phyloP scores from a whole-genome alignment of 2,797 vertebrate species.

The Psittacula echo region DNA sequence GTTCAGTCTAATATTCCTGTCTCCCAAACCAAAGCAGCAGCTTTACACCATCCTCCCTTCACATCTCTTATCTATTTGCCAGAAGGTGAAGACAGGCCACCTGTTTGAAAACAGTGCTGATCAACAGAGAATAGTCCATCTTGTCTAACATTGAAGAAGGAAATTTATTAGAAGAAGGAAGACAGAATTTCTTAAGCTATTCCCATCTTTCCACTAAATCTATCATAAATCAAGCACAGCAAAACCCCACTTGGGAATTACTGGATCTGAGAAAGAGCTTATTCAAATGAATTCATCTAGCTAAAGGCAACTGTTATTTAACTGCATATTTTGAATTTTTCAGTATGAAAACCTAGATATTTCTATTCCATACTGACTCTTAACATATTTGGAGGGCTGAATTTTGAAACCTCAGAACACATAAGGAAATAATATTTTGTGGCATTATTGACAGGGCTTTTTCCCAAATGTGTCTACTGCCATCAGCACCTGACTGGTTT shows the following conservation, averaged over 20 bases:
- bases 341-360: constrained; percentile 53
- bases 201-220: constrained; percentile 1
- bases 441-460: neutral
- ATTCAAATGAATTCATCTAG: constrained; percentile 65
- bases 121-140: neutral
- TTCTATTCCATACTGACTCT: constrained; percentile 58
- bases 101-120: neutral
- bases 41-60: neutral
- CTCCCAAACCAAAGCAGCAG: neutral
- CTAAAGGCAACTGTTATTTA: constrained; percentile 64
- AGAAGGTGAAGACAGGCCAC: neutral
- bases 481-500: neutral
- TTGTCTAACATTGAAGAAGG: neutral
- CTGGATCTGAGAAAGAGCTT: constrained; percentile 46
- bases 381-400: constrained; percentile 33
- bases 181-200: constrained; percentile 6
- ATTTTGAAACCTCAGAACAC: constrained; percentile 39
- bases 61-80: neutral
- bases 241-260: neutral
- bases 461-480: neutral
- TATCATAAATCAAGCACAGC: constrained; percentile 25
- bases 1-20: neutral
- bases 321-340: constrained; percentile 65
- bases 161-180: constrained; percentile 6
- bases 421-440: constrained; percentile 50